A percentile compares a stretch with the other conserved stretches of the same genome.
Conservation (phyloP, 2,888 invertebrate species). For the Hypsopygia costalis region DNA sequence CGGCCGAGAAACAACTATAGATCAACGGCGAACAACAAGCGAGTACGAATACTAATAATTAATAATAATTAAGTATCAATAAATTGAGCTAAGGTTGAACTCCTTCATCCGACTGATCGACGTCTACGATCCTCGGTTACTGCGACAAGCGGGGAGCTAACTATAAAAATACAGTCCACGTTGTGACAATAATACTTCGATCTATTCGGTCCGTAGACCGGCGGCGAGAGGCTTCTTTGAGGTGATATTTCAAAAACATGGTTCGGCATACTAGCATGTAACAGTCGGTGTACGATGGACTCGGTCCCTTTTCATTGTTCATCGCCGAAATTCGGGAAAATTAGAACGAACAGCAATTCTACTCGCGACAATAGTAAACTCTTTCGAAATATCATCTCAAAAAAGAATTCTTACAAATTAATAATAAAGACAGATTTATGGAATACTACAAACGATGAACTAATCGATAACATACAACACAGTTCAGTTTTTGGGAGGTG, state of each 20-base stretch:
- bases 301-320: no score
- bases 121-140: no score
- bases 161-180: constrained; percentile 7
- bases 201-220: not conserved
- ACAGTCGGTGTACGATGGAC: no score
- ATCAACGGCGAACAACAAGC: constrained; percentile 64
- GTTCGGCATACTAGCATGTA: no score
- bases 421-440: not conserved
- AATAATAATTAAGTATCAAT: constrained; percentile 63
- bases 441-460: not conserved
- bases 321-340: no score
- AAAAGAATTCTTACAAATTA: not conserved
- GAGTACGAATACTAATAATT: constrained; percentile 53
- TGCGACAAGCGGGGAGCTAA: not conserved
- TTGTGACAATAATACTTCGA: not conserved
- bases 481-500: no score
- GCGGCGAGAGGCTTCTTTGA: not conserved
- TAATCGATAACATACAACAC: no score
- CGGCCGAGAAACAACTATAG: constrained; percentile 33
- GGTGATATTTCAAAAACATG: not conserved
- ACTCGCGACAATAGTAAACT: not conserved
- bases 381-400: not conserved
- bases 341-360: no score
- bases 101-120: constrained; percentile 30
- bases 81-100: constrained; percentile 73